Conservation (phyloP, 2,797 vertebrate species). For the Acipenser ruthenus region DNA sequence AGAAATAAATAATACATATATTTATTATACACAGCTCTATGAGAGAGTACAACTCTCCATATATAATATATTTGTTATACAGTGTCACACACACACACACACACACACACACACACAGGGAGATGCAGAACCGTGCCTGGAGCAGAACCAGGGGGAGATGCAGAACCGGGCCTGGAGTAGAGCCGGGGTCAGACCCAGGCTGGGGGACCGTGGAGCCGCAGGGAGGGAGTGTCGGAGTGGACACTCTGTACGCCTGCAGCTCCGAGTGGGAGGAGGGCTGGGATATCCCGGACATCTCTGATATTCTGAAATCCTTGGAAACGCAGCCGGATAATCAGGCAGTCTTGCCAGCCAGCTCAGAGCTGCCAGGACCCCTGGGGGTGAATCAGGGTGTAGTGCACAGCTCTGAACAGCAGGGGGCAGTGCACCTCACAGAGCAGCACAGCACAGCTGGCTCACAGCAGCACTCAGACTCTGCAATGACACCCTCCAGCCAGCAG, state of each 20-base stretch:
- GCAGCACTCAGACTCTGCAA: background rate
- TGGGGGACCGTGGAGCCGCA: no score
- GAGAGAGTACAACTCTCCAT: no score
- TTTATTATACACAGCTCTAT: background rate
- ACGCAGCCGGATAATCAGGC: conserved; percentile 24
- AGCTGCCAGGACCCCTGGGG: background rate
- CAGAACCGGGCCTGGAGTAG: no score
- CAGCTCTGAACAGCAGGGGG: conserved; percentile 9
- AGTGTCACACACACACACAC: background rate
- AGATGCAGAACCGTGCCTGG: no score
- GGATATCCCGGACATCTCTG: conserved; percentile 68
- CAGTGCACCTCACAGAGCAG: background rate
- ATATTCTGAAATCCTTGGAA: conserved; percentile 53
- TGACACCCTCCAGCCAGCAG: conserved; percentile 3
- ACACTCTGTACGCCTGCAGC: no score
- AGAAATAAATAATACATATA: background rate
- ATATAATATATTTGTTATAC: background rate
- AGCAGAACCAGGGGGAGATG: no score
- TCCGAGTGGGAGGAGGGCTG: conserved; percentile 39
- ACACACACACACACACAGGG: background rate
- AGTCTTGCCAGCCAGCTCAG: background rate
- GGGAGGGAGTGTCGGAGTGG: no score
- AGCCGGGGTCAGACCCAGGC: no score
- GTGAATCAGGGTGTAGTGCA: background rate
- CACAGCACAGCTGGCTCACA: background rate